A percentile compares a stretch with the other conserved stretches of the same genome.
Conservation (phyloP, 2,888 invertebrate species). For the Chorisops tibialis region DNA sequence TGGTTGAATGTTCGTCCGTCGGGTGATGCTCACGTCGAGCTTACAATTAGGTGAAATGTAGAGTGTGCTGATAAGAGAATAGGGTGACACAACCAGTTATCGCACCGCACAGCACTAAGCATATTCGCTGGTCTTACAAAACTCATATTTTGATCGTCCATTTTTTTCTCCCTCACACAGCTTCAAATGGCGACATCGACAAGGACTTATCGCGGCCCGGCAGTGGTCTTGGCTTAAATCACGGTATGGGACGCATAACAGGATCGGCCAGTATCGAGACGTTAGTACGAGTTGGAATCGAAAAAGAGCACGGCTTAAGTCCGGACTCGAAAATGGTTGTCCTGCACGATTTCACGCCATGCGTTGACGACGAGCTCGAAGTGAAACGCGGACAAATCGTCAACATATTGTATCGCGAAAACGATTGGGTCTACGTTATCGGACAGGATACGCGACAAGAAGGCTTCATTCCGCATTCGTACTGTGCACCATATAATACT, state of each 20-base stretch:
- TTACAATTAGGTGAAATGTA: too few species aligned
- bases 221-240: conserved; percentile 61
- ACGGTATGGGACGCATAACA: conserved; percentile 88
- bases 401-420: conserved; percentile 91
- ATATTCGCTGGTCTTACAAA: neutral
- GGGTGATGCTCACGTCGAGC: too few species aligned
- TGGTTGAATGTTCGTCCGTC: too few species aligned
- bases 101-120: too few species aligned
- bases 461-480: conserved; percentile 93
- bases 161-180: conserved; percentile 54
- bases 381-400: conserved; percentile 87
- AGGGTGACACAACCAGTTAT: too few species aligned
- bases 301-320: conserved; percentile 87
- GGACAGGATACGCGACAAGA: conserved; percentile 84
- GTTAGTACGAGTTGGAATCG: conserved; percentile 63
- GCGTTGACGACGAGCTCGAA: conserved; percentile 91
- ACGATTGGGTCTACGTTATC: conserved; percentile 97
- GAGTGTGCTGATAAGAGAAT: neutral
- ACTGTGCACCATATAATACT: conserved; percentile 79
- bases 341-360: conserved; percentile 89
- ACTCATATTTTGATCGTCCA: neutral
- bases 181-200: conserved; percentile 73
- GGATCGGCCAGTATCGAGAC: conserved; percentile 82
- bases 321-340: conserved; percentile 95
- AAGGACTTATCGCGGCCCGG: conserved; percentile 65